Percentiles rank a stretch among this genome's conserved stretches.
These are phyloP conservation scores for Pyrocoelia pectoralis DNA, from an alignment of 2,888 invertebrate genomes.

Conservation along the genomic window DNA sequence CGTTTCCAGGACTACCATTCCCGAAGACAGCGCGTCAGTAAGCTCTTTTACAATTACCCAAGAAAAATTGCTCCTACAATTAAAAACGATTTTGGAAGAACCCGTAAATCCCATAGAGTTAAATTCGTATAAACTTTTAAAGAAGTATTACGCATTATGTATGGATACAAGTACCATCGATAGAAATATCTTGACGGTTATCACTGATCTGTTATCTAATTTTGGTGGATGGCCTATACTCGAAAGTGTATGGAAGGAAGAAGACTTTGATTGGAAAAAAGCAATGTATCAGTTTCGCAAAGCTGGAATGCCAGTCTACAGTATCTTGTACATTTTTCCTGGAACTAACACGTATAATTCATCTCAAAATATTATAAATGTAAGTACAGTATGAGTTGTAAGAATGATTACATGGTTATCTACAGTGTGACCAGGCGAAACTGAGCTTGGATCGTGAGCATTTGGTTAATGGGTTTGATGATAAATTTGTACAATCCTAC, in stretches of 20 bases:
- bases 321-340: constrained; percentile 30
- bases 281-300: constrained; percentile 27
- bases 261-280: constrained; percentile 75
- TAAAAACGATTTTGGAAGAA: constrained; percentile 16
- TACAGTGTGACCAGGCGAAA: constrained; percentile 85
- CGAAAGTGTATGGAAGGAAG: constrained; percentile 77
- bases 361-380: constrained; percentile 33
- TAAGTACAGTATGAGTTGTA: constrained; percentile 8
- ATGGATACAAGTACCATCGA: constrained; percentile 88
- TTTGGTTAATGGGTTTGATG: constrained; percentile 80
- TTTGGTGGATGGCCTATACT: constrained; percentile 95
- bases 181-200: constrained; percentile 75
- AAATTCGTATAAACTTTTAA: constrained; percentile 11
- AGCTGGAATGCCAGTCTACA: constrained; percentile 30
- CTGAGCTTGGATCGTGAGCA: constrained; percentile 87
- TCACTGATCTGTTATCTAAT: constrained; percentile 72
- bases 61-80: constrained; percentile 14
- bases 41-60: constrained; percentile 16
- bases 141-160: constrained; percentile 68
- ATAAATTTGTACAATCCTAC: constrained; percentile 86
- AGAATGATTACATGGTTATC: constrained; percentile 19
- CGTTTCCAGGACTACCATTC: constrained; percentile 9
- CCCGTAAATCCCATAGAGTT: constrained; percentile 4
- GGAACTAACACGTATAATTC: constrained; percentile 38
- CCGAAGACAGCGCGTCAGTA: constrained; percentile 11